These are phyloP conservation scores for Rosalia funebris DNA, from an alignment of 2,888 invertebrate genomes.

Conservation along the genomic window DNA sequence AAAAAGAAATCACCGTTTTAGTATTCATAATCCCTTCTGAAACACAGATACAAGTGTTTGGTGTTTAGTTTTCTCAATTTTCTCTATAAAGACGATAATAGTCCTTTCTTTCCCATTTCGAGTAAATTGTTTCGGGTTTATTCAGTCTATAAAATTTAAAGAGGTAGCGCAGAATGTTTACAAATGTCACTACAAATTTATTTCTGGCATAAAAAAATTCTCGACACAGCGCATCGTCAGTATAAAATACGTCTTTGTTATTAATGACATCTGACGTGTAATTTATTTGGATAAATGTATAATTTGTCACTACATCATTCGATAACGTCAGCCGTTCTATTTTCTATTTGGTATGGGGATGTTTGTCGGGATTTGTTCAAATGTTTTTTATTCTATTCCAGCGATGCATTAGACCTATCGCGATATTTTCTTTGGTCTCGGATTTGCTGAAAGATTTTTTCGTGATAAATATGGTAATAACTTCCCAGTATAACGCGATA, in stretches of 20 bases:
- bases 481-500: not conserved
- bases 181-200: not conserved
- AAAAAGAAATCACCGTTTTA: not conserved
- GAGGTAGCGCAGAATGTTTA: not conserved
- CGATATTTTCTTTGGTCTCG: not conserved
- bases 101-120: not conserved
- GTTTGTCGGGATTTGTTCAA: not conserved
- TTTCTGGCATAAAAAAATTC: not conserved
- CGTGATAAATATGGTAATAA: too few species aligned
- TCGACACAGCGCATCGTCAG: not conserved
- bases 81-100: not conserved
- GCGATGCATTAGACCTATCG: not conserved
- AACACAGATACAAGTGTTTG: not conserved
- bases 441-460: too few species aligned
- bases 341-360: not conserved
- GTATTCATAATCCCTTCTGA: not conserved
- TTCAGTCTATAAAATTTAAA: not conserved
- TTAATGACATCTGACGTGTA: not conserved
- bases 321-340: not conserved
- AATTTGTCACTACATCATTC: not conserved
- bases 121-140: not conserved
- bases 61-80: constrained; percentile 3
- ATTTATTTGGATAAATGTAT: not conserved
- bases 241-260: not conserved
- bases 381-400: not conserved